Evolutionary conservation across 2,797 vertebrate genomes (phyloP).

Genomic region (Falco novaeseelandiae): DNA sequence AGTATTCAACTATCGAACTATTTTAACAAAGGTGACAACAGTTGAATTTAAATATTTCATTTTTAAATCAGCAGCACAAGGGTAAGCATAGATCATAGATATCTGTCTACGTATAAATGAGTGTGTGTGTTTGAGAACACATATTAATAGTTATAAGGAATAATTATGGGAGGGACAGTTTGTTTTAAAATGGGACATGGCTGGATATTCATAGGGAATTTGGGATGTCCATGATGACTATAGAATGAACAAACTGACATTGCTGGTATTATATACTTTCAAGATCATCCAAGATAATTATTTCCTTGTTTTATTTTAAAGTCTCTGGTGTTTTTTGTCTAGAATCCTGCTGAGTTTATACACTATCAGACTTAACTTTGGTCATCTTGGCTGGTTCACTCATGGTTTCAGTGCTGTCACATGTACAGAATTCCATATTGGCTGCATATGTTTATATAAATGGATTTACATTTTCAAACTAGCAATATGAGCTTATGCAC

Average conservation of each 20-base stretch:
- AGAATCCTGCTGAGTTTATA: not conserved
- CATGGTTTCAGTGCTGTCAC: not conserved
- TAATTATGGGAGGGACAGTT: not conserved
- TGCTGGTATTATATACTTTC: not conserved
- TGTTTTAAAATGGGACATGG: not conserved
- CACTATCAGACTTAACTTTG: not conserved
- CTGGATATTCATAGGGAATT: not conserved
- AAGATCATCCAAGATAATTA: not conserved
- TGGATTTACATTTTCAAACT: slow-evolving; percentile 22
- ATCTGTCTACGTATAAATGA: not conserved
- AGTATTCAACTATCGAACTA: not conserved
- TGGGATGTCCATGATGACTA: not conserved
- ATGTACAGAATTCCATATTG: not conserved
- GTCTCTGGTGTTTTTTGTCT: not conserved
- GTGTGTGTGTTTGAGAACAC: not conserved
- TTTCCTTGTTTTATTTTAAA: not conserved
- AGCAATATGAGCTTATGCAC: not conserved
- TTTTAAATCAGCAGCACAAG: not conserved
- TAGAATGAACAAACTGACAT: not conserved
- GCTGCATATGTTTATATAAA: slow-evolving; percentile 16
- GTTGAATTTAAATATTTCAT: not conserved
- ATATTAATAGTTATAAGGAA: not conserved
- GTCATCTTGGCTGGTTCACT: not conserved
- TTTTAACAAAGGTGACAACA: not conserved
- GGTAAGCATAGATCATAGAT: not conserved